Percentiles rank a stretch among this genome's conserved stretches.
Conservation (phyloP, 2,113 vertebrate genomes). For the Zingel zingel region DNA sequence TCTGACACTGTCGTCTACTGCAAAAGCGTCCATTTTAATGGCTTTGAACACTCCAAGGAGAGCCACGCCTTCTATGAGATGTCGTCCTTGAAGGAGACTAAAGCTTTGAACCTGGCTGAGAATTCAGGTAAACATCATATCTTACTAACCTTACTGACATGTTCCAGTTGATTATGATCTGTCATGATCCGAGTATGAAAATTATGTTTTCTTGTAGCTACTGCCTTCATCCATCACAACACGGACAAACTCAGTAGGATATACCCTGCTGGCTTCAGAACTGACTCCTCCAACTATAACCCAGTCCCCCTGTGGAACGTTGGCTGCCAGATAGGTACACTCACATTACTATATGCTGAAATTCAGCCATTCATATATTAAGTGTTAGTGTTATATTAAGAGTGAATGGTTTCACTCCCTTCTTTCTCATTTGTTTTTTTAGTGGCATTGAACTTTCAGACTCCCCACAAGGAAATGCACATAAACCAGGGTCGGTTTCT, state of each 20-base stretch:
- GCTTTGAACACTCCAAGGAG: constrained; percentile 85
- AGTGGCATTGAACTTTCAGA: constrained; percentile 99
- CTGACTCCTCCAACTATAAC: constrained; percentile 95
- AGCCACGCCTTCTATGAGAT: constrained; percentile 92
- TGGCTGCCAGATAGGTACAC: constrained; percentile 95
- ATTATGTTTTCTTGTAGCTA: constrained; percentile 75
- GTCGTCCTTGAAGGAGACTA: constrained; percentile 92
- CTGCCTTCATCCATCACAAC: constrained; percentile 89
- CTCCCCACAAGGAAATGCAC: constrained; percentile 91
- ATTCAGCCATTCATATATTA: not conserved
- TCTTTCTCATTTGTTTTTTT: constrained; percentile 17
- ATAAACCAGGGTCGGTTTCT: constrained; percentile 93
- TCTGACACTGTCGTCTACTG: constrained; percentile 95
- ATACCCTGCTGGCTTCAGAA: constrained; percentile 94
- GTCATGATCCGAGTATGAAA: not conserved
- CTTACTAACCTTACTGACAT: not conserved
- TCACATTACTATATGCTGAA: not conserved
- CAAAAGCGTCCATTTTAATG: constrained; percentile 94
- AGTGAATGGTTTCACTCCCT: not conserved
- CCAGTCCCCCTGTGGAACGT: constrained; percentile 93
- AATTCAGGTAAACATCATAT: constrained; percentile 84
- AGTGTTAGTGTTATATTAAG: not conserved
- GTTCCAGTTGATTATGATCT: not conserved
- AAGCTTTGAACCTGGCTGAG: constrained; percentile 88
- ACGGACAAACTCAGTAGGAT: constrained; percentile 91